Evolutionary conservation across 2,113 vertebrate species (phyloP), one percentile per base, ranked within the genome.

Genomic region (Platichthys flesus): DNA sequence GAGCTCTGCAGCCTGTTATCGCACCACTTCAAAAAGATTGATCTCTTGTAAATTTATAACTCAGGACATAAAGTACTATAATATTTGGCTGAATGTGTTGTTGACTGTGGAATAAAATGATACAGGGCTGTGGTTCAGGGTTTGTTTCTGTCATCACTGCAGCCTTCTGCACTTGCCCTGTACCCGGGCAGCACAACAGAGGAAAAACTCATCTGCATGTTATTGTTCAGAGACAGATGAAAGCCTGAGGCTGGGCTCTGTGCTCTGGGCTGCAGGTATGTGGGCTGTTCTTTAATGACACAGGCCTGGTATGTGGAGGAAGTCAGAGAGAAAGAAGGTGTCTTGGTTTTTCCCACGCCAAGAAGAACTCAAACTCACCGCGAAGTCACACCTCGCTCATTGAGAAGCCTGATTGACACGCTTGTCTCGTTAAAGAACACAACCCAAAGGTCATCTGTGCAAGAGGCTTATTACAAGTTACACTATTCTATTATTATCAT

Each of bases 321-420:
- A 80, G 69, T 65, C 4, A 49, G 47, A 8, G 35, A 78, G 7
- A 90, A 71, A 74, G 68, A 67, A 61, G 47, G 51, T 74, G 54
- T 52, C 61, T 70, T 70, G 24, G 56, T 78, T 79, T 90, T 89
- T 91, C 84, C 79, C 89, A 90, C 70, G 73, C 24, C 4, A 18
- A 51, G 37, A 62, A 24, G 73, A 51, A 24, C 49, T 51, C 47
- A 20, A 51, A 45, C 35, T 77, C 37, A 56, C 63, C 65, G 62
- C 5, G 23, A 3, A 10, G 23, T 54, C 55, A 66, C 40, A 70
- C 23, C 55, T 81, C 47, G 28, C 23, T 47, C 12, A 58, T 60
- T 60, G 18, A 67, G 54, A 61, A 56, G 37, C 74, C n/a, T 65
- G 75, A 51, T 47, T 62, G 18, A 52, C 20, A 56, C 54, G 2